Percentiles rank a stretch among this genome's conserved stretches.
Conservation (phyloP, 2,113 vertebrate species). For the Hiodon alosoides region DNA sequence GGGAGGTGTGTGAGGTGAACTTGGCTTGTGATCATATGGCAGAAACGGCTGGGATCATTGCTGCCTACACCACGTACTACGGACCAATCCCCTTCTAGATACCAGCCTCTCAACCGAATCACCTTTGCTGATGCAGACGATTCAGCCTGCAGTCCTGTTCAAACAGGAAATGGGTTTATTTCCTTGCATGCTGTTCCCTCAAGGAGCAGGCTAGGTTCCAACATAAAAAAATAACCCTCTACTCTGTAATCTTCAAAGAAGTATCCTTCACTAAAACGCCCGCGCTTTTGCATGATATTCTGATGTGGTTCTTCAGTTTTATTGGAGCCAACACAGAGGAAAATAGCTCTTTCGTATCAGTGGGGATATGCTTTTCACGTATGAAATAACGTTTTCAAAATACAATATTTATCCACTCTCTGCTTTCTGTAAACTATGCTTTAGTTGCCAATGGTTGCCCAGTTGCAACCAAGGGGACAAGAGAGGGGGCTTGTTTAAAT, state of each 20-base stretch:
- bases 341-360: background rate
- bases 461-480: background rate
- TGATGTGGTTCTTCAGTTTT: background rate
- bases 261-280: background rate
- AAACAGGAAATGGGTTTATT: background rate
- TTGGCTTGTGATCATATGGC: conserved; percentile 65
- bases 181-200: background rate
- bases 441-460: background rate
- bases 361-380: background rate
- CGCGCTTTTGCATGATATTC: background rate
- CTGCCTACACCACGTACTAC: conserved; percentile 68
- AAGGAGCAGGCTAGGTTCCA: background rate
- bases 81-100: conserved; percentile 60
- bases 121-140: background rate
- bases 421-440: background rate
- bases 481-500: background rate
- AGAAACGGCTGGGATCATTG: conserved; percentile 59
- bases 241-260: background rate
- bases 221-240: background rate
- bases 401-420: background rate
- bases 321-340: background rate
- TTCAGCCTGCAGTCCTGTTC: background rate
- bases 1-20: conserved; percentile 68
- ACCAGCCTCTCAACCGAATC: background rate
- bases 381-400: background rate